Percentiles rank a stretch among this genome's conserved stretches.
These are phyloP conservation scores for Pygoscelis adeliae DNA, from an alignment of 2,113 vertebrate species.

Conservation along the genomic window DNA sequence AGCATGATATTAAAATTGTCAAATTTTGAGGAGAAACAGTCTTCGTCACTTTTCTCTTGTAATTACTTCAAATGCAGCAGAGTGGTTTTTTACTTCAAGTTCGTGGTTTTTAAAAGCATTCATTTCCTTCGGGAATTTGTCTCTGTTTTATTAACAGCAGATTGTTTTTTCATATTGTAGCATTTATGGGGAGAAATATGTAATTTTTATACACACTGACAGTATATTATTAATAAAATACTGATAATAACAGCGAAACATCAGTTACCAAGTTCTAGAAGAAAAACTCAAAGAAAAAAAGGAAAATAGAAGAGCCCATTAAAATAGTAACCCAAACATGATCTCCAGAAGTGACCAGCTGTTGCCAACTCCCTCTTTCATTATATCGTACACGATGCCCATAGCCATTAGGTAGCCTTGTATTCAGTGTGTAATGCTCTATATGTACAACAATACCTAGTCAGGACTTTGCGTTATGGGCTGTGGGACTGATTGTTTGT, in stretches of 20 bases:
- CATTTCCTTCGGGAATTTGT: conserved; percentile 44
- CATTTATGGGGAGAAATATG: conserved; percentile 1
- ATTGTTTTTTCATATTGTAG: conserved; percentile 44
- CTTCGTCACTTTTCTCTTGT: conserved; percentile 45
- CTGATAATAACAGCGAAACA: background rate
- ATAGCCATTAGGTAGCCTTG: background rate
- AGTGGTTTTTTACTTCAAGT: conserved; percentile 33
- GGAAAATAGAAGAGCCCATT: background rate
- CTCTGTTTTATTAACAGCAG: conserved; percentile 56
- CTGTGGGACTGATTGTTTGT: background rate
- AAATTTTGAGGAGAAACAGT: conserved; percentile 64
- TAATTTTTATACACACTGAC: background rate
- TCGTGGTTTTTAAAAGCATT: conserved; percentile 45
- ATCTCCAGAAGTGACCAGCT: background rate
- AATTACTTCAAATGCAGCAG: conserved; percentile 39
- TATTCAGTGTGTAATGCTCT: background rate
- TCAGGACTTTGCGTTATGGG: background rate
- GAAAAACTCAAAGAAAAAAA: background rate
- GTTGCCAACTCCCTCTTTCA: background rate
- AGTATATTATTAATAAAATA: background rate
- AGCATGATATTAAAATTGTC: conserved; percentile 32
- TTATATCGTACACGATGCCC: background rate
- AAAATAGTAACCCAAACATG: background rate
- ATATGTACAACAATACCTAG: fast-evolving
- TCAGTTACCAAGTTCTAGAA: background rate